Base-by-base conservation (phyloP, 2,113 vertebrate genomes). In the Pantherophis guttatus region DNA sequence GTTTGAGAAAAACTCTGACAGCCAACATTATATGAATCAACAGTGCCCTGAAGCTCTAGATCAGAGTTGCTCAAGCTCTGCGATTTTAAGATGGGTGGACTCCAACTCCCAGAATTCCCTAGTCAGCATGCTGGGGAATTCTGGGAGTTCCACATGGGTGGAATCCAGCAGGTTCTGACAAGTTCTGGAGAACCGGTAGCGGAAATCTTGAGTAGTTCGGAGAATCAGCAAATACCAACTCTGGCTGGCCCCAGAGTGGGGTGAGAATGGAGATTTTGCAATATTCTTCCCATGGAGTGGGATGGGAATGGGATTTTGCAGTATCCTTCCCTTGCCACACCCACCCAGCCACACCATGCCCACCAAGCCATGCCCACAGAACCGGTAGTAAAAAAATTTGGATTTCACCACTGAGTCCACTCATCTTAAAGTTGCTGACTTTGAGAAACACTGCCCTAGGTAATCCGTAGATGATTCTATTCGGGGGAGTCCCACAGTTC, bases 401-500 rank as follows among this genome's bases (percentile, higher is more conserved):
- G 44, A 48, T 48, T 48, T 48, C 44, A 48, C 44, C 44, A 48
- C 44, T 48, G 65, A 17, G 33, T 81, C 33, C 15, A 39, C 70
- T 15, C 33, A 19, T 75, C 15, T 81, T 81, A 81, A 81, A 81
- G 8, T 81, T 81, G 33, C 70, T 81, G 70, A 81, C n/a, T 19
- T 81, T 81, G n/a, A 81, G 33, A 81, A 39, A 81, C 33, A 15
- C 12, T 65, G 54, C 11, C 54, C 26, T 8, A 90, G 88, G 65
- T 90, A 87, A 93, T 50, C 70, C 15, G 33, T 39, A 62, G 62
- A 90, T 11, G 12, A 54, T 13, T 13, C 23, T 52, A 39, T 44
- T 59, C 39, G 70, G 92, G 55, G 29, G 7, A 81, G 15, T 90
- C 88, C 90, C n/a, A 93, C 85, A 59, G 90, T 88, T 85, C 87